A percentile compares a stretch with the other conserved stretches of the same genome.
phyloP scores from a whole-genome alignment of 2,113 vertebrate species.

The Corythaeola cristata region DNA sequence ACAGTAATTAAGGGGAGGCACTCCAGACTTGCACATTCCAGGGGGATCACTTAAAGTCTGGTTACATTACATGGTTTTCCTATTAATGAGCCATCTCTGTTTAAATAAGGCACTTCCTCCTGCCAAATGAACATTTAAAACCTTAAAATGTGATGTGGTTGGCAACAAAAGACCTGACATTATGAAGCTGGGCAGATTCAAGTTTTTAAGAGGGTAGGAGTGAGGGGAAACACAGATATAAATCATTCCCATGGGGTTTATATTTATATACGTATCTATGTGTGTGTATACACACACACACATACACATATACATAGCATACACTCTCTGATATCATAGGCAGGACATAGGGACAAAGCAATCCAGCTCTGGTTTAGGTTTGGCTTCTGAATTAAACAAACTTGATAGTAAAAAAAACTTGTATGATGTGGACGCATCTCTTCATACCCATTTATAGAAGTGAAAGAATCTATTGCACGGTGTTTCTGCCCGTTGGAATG shows the following conservation, averaged over 20 bases:
- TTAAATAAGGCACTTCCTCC: conserved; percentile 36
- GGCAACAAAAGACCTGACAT: conserved; percentile 12
- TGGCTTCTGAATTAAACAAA: not conserved
- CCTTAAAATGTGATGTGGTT: conserved; percentile 6
- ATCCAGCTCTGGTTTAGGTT: not conserved
- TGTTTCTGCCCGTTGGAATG: not conserved
- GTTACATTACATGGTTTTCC: conserved; percentile 46
- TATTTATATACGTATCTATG: not conserved
- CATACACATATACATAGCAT: not conserved
- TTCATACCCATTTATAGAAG: not conserved
- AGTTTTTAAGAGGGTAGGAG: not conserved
- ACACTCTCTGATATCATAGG: not conserved
- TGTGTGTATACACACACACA: not conserved
- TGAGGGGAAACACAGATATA: not conserved
- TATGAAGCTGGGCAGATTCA: not conserved
- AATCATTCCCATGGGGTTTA: not conserved
- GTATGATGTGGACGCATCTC: not conserved
- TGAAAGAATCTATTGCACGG: not conserved
- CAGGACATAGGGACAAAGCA: not conserved
- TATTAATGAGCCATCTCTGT: conserved; percentile 39
- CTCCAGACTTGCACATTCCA: conserved; percentile 42
- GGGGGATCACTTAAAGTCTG: conserved; percentile 45
- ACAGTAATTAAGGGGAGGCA: conserved; percentile 49
- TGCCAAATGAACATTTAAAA: conserved; percentile 35
- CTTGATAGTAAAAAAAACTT: not conserved